Percentiles rank a stretch among this genome's conserved stretches.
phyloP scores from a whole-genome alignment of 2,113 vertebrate species.

The Toxotes jaculatrix region DNA sequence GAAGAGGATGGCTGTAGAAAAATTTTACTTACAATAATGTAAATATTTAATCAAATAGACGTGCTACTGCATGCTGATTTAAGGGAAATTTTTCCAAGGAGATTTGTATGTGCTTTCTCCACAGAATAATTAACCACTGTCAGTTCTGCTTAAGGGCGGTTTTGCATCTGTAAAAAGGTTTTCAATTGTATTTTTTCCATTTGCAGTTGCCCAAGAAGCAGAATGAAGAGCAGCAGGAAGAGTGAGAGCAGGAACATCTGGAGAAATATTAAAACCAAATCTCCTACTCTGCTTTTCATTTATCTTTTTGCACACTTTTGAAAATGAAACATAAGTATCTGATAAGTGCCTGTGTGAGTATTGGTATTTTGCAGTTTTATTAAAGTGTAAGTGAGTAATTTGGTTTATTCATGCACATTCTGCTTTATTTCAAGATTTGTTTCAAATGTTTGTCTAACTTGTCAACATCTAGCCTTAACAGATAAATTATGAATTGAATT shows the following conservation, averaged over 20 bases:
- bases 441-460: slow-evolving; percentile 26
- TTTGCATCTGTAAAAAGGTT: slow-evolving; percentile 15
- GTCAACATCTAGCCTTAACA: slow-evolving; percentile 43
- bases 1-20: not conserved
- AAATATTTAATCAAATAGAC: not conserved
- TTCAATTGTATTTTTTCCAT: slow-evolving; percentile 9
- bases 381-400: slow-evolving; percentile 28
- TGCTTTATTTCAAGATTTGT: slow-evolving; percentile 36
- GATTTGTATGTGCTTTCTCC: too few species aligned
- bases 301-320: slow-evolving; percentile 64
- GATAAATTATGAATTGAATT: slow-evolving; percentile 23
- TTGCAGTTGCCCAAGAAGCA: slow-evolving; percentile 82
- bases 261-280: slow-evolving; percentile 53
- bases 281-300: slow-evolving; percentile 48
- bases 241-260: slow-evolving; percentile 62
- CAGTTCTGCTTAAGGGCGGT: too few species aligned
- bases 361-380: slow-evolving; percentile 60
- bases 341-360: slow-evolving; percentile 78
- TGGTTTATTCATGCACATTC: slow-evolving; percentile 47
- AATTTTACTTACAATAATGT: not conserved
- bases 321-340: slow-evolving; percentile 52
- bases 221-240: slow-evolving; percentile 83
- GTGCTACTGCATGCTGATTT: not conserved
- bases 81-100: not conserved
- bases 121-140: too few species aligned